These are phyloP conservation scores for Athrips mouffetella DNA, from an alignment of 2,888 invertebrate genomes.

Conservation along the genomic window DNA sequence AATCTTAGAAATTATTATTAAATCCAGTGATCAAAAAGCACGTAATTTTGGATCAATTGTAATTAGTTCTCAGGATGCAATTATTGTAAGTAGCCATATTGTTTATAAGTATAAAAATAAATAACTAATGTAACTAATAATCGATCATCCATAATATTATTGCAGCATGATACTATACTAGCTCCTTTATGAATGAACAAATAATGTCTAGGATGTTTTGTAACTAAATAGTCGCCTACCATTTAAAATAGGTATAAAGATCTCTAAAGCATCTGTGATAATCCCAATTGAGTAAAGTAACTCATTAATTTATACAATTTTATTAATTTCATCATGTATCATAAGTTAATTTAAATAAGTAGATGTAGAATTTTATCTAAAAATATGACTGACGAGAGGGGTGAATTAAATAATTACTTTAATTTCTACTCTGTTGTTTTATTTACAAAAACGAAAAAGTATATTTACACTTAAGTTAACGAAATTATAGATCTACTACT, in stretches of 20 bases:
- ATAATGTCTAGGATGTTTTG: constrained; percentile 34
- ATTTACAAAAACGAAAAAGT: constrained; percentile 5
- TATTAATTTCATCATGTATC: constrained; percentile 45
- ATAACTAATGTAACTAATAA: constrained; percentile 9
- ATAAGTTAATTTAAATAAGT: constrained; percentile 12
- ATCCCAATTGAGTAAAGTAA: constrained; percentile 68
- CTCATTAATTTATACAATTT: constrained; percentile 65
- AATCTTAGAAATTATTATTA: neutral
- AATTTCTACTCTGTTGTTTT: constrained; percentile 13
- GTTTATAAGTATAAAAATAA: constrained; percentile 3
- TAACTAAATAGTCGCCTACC: constrained; percentile 54
- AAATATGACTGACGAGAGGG: constrained; percentile 30
- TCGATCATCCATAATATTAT: constrained; percentile 28
- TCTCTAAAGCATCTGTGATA: constrained; percentile 78
- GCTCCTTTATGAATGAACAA: constrained; percentile 37
- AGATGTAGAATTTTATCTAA: constrained; percentile 4
- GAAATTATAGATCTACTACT: no score
- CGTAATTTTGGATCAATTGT: neutral
- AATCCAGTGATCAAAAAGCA: constrained; percentile 2
- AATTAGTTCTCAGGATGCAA: neutral
- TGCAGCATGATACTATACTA: constrained; percentile 40
- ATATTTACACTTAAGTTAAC: no score
- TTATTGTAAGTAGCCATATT: constrained; percentile 7
- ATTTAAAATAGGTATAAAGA: constrained; percentile 65
- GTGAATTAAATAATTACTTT: constrained; percentile 12